Base-by-base conservation (phyloP, 2,113 vertebrate species). In the Fulmarus glacialis region DNA sequence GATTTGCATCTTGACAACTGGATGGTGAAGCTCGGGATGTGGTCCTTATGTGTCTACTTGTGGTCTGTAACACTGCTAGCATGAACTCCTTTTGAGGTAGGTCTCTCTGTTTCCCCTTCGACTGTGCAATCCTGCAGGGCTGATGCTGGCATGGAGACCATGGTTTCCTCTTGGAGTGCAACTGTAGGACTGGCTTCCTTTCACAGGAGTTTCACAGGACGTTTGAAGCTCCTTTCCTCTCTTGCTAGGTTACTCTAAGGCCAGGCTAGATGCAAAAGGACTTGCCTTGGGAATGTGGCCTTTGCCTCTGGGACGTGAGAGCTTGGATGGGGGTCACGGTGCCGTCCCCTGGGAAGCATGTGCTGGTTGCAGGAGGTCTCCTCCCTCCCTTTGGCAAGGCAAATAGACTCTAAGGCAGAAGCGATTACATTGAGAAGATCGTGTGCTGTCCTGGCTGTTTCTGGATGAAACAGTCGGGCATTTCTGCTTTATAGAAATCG, bases 351-450 rank as follows among this genome's bases (percentile, higher is more conserved):
- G 70, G 87, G 86, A 84, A 74, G 40, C 82, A 52, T 30, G 34
- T 66, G 72, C 95, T 74, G 56, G 27, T 42, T 87, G 56, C 73
- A 32, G 40, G 50, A 87, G 85, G 50, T 87, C 29, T 78, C n/a
- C 30, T 63, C 29, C 73, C 24, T 78, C 22, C 70, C 59, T 90
- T 82, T 86, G 97, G 85, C 90, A 80, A 92, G 84, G 14, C 24
- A 82, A 94, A 91, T 1, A 87, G 47, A 13, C 24, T 74, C 32
- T n/a, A 15, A 48, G 87, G 70, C 63, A 91, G 73, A 71, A 95
- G 5, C 0, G 0, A 43, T 89, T 78, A 21, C 59, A 29, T 1
- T 23, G 56, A 68, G 42, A 73, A 73, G 66, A 52, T 58, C 0
- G 0, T 68, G 50, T 72, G 59, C 71, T 73, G 27, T 82, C 53